A percentile compares a stretch with the other conserved stretches of the same genome.
Evolutionary conservation across 2,888 invertebrate genomes (phyloP).

Genomic region (Temnothorax ravouxi): DNA sequence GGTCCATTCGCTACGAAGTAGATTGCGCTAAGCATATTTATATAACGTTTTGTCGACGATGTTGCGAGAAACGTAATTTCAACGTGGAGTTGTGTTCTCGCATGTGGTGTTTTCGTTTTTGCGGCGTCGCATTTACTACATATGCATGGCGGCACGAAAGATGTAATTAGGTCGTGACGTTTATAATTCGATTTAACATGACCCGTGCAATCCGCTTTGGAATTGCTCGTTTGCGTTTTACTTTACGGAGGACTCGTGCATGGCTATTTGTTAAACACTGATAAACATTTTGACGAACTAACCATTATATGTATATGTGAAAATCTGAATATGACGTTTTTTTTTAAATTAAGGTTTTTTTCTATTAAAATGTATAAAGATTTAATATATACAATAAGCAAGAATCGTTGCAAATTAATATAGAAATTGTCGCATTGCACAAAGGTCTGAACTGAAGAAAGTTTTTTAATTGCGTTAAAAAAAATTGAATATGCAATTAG

Average conservation of each 20-base stretch:
- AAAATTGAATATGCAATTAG: not conserved
- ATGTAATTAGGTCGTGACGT: conserved; percentile 57
- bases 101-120: conserved; percentile 54
- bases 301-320: not conserved
- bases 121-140: conserved; percentile 48
- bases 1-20: conserved; percentile 40
- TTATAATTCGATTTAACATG: conserved; percentile 55
- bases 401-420: not conserved
- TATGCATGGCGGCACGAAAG: conserved; percentile 54
- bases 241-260: conserved; percentile 23
- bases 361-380: not conserved
- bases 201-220: conserved; percentile 46
- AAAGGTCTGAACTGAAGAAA: not conserved
- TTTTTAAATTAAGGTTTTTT: not conserved
- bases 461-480: not conserved
- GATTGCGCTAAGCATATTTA: conserved; percentile 53
- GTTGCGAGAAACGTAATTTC: conserved; percentile 55
- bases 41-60: conserved; percentile 54
- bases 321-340: not conserved
- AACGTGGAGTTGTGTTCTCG: conserved; percentile 39
- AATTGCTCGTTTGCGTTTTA: conserved; percentile 53
- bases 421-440: not conserved
- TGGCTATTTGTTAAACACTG: conserved; percentile 36
- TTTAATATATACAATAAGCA: not conserved
- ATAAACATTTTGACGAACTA: conserved; percentile 44